These are phyloP conservation scores for Apodemia mormo DNA, from an alignment of 2,888 invertebrate genomes.

Conservation along the genomic window DNA sequence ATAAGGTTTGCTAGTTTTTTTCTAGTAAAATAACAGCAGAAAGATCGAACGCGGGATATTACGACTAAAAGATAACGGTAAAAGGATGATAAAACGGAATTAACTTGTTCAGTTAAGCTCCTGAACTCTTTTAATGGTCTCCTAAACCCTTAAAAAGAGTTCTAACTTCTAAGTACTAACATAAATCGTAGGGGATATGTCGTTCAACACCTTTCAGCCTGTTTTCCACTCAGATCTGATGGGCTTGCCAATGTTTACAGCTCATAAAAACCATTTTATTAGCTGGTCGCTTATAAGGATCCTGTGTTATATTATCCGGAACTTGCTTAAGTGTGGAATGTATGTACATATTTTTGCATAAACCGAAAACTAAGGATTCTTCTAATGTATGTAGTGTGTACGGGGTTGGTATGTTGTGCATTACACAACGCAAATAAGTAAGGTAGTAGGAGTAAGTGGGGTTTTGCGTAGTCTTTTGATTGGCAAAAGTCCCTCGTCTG, in stretches of 20 bases:
- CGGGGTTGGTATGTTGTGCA: no score
- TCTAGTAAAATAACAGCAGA: no score
- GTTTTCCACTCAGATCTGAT: not conserved
- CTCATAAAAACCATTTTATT: not conserved
- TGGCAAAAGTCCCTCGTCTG: no score
- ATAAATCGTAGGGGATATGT: not conserved
- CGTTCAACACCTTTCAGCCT: not conserved
- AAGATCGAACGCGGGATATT: no score
- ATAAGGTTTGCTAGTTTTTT: no score
- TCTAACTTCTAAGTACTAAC: not conserved
- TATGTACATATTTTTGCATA: not conserved
- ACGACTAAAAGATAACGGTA: no score
- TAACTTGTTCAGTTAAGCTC: not conserved
- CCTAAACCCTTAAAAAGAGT: not conserved
- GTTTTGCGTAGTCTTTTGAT: no score
- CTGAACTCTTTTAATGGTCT: not conserved
- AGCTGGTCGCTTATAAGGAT: not conserved
- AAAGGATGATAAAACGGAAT: not conserved
- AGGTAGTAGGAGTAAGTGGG: no score
- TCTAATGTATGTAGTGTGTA: no score
- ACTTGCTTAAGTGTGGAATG: not conserved
- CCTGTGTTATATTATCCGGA: not conserved
- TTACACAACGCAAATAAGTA: no score
- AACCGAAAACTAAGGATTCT: no score
- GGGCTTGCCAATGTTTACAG: slow-evolving; percentile 5